phyloP scores from a whole-genome alignment of 2,113 vertebrate genomes.

The Oreochromis niloticus region DNA sequence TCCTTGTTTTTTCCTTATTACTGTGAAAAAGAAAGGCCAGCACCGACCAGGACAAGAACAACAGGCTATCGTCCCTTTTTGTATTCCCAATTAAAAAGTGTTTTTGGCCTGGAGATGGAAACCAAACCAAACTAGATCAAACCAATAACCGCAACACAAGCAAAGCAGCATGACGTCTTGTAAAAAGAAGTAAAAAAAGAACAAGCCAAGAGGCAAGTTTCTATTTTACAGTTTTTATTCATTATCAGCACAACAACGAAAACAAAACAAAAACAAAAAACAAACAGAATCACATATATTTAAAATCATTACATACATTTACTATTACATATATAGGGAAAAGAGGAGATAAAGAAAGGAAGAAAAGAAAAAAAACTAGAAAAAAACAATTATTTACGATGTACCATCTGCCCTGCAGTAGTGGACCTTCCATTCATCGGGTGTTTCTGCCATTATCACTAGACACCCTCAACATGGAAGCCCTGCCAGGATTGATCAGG shows the following conservation, averaged over 20 bases:
- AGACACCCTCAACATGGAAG: not conserved
- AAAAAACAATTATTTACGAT: not conserved
- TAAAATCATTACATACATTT: not conserved
- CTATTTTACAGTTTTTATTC: not conserved
- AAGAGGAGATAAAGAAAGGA: not conserved
- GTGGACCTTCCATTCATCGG: not conserved
- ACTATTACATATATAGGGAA: not conserved
- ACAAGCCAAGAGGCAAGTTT: not conserved
- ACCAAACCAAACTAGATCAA: not conserved
- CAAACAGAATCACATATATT: not conserved
- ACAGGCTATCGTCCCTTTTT: not conserved
- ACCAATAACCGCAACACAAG: not conserved
- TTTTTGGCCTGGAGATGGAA: not conserved
- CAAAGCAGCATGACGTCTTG: not conserved
- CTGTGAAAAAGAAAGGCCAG: not conserved
- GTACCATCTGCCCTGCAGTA: not conserved
- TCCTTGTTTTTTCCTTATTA: not conserved
- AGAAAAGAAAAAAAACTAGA: not conserved
- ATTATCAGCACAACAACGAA: not conserved
- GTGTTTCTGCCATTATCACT: not conserved
- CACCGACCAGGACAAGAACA: not conserved
- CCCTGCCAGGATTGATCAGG: not conserved
- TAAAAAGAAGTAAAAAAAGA: not conserved
- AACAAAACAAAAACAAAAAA: not conserved
- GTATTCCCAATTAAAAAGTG: not conserved